Base-by-base conservation (phyloP, 1,140 invertebrate species). In the Helicoverpa armigera region DNA sequence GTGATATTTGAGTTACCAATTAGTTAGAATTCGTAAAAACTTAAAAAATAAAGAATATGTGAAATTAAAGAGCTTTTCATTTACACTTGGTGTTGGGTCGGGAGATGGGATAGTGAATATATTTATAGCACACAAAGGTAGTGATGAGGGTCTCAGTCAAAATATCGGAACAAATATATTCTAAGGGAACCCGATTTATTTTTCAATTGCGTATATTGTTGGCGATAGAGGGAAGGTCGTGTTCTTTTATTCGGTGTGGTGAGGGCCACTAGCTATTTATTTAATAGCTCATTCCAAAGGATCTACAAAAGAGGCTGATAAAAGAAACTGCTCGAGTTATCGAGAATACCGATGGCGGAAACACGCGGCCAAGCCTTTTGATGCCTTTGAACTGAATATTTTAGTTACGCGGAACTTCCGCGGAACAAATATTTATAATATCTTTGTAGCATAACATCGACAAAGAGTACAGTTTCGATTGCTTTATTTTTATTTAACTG, bases 1-100 rank as follows among this genome's bases (percentile, higher is more conserved):
- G 67, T 79, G 77, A 77, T 77, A 77, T 79, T 85, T 86, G 51
- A 85, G 85, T 88, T 88, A 88, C 85, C 85, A 88, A 83, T 84
- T 79, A 81, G 58, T 85, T 43, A 76, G 77, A 82, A 80, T 85
- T 83, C 80, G 84, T 82, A 82, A 79, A 82, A 82, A 74, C 77
- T 82, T 83, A 72, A 81, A 72, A 85, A 86, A 85, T 85, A 85
- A 85, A 86, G 72, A 75, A 75, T 76, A 83, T 80, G 73, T 82
- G 72, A 61, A 82, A 83, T 81, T 48, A 61, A 54, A 23, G 14
- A 23, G 16, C 31, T n/a, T 63, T 76, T 63, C 63, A 63, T 76
- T 61, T 31, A 9, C 43, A 60, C 16, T 31, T 74, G 50, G n/a
- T 13, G 43, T 18, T 18, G 43, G 43, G n/a, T 18, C 3, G 43